phyloP scores from a whole-genome alignment of 2,888 invertebrate species.

The Heliconius charithonia region DNA sequence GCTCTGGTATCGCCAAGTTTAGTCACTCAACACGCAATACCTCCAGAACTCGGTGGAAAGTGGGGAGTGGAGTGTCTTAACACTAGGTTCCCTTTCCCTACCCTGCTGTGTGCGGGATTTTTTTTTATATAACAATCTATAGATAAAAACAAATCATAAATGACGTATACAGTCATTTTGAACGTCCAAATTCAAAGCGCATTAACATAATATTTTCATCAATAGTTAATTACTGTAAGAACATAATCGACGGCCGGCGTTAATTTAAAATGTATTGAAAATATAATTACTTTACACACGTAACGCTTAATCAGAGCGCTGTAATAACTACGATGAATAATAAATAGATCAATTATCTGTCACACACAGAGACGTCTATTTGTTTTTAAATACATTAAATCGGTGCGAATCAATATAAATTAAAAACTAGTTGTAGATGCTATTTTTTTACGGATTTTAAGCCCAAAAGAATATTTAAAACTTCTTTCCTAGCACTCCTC shows the following conservation, averaged over 20 bases:
- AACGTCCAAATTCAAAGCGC: neutral
- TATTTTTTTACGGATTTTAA: too few relatives aligned
- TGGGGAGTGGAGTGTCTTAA: too few relatives aligned
- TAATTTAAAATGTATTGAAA: conserved; percentile 26
- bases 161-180: too few relatives aligned
- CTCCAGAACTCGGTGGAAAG: too few relatives aligned
- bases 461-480: neutral
- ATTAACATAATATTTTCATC: conserved; percentile 12
- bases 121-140: too few relatives aligned
- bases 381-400: neutral
- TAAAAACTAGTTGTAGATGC: neutral
- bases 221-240: conserved; percentile 21
- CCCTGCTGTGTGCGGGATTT: too few relatives aligned
- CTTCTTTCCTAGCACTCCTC: too few relatives aligned
- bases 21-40: too few relatives aligned
- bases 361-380: conserved; percentile 7
- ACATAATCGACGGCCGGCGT: conserved; percentile 11
- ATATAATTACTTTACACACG: conserved; percentile 19
- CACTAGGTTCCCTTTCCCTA: too few relatives aligned
- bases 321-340: conserved; percentile 28
- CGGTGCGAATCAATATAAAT: neutral
- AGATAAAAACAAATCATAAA: neutral
- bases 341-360: conserved; percentile 28
- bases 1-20: too few relatives aligned
- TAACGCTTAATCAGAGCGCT: conserved; percentile 14